phyloP scores from a whole-genome alignment of 2,888 invertebrate genomes.

The Acleris holmiana region DNA sequence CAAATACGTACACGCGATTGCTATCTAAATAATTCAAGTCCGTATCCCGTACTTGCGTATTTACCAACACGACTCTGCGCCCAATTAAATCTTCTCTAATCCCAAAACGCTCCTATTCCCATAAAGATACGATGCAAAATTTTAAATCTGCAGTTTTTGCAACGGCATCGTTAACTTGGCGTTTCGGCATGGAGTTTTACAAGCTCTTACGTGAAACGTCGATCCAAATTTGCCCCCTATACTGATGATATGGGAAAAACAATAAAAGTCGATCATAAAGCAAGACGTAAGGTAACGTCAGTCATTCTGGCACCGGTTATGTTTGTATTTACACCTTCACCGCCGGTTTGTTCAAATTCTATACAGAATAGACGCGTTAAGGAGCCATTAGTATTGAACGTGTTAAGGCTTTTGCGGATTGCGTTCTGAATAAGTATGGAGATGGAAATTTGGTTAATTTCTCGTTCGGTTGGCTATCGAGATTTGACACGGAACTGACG shows the following conservation, averaged over 20 bases:
- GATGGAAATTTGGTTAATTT: constrained; percentile 34
- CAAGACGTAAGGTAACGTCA: constrained; percentile 35
- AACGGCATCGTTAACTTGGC: constrained; percentile 42
- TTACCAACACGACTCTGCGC: constrained; percentile 58
- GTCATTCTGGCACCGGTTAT: constrained; percentile 23
- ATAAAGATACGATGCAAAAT: constrained; percentile 45
- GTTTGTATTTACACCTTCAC: constrained; percentile 7
- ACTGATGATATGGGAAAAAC: constrained; percentile 72
- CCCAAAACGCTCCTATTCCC: constrained; percentile 39
- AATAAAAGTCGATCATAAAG: constrained; percentile 55
- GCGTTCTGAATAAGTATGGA: constrained; percentile 34
- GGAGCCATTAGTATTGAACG: too few species aligned
- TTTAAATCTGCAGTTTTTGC: constrained; percentile 20
- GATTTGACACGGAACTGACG: constrained; percentile 34
- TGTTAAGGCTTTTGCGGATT: constrained; percentile 27
- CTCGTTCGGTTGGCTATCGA: constrained; percentile 23
- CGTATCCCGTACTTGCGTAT: constrained; percentile 51
- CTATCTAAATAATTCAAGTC: constrained; percentile 82
- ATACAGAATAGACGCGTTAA: too few species aligned
- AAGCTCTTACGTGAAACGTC: constrained; percentile 79
- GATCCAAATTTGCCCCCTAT: constrained; percentile 71
- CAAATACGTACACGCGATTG: constrained; percentile 79
- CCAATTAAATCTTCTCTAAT: constrained; percentile 49
- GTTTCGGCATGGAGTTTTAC: constrained; percentile 74
- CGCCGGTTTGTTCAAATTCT: too few species aligned